Base-by-base conservation (phyloP, 2,113 vertebrate species). In the Calyptommatus sinebrachiatus region DNA sequence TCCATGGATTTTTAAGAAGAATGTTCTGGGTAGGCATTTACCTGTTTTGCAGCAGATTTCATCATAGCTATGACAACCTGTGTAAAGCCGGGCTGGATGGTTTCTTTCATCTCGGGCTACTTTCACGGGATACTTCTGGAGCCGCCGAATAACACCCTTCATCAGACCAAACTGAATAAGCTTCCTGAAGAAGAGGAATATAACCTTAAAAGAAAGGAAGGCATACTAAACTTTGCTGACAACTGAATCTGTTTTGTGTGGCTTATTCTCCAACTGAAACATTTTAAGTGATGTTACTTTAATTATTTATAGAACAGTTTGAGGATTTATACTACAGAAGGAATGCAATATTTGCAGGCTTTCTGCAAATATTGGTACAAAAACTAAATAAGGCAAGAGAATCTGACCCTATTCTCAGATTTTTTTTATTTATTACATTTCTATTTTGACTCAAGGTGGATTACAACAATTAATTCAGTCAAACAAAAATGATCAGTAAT, bases 31-130 rank as follows among this genome's bases (percentile, higher is more conserved):
- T 2, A 69, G 28, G 61, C 4, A 5, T 24, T 53, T 91, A 96
- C 98, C 98, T 0, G 98, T 99, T 94, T 99, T 99, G 91, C 98
- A 99, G 94, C 98, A 99, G 91, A 99, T 99, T 91, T 99, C 98
- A 45, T 99, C 98, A 0, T 99, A 99, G 93, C 98, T 99, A 87
- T 99, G 98, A 79, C 97, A 97, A 41, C 98, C 98, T 0, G 98
- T 99, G 79, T 96, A 99, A 35, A 99, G 96, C 20, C 97, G 95
- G 29, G 97, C 97, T 0, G 95, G 96, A 76, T 95, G 96, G 91
- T 96, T 97, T 61, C 95, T 94, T 76, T 99, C 97, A 0, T 99
- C 98, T 5, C 93, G 94, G 0, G 93, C 84, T 0, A 98, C 94
- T 88, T 98, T 98, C 45, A 99, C 97, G 0, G 98, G 98, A 82